A percentile compares a stretch with the other conserved stretches of the same genome.
These are phyloP conservation scores for Alfaro cultratus DNA, from an alignment of 2,797 vertebrate species.

Conservation along the genomic window DNA sequence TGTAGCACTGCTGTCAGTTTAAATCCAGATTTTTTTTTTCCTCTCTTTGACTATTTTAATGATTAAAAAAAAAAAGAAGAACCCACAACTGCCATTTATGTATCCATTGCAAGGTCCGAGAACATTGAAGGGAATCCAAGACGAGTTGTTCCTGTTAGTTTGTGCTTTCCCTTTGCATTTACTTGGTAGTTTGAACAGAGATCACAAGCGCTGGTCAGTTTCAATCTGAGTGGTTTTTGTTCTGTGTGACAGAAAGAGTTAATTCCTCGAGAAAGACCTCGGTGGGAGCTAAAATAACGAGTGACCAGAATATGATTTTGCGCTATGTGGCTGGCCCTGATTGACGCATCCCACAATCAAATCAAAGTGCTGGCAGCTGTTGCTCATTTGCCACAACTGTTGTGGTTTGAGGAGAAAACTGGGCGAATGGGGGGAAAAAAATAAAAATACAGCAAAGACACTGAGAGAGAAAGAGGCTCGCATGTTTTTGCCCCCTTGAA, in stretches of 20 bases:
- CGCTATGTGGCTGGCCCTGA: slow-evolving; percentile 66
- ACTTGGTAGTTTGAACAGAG: slow-evolving; percentile 50
- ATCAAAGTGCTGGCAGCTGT: slow-evolving; percentile 82
- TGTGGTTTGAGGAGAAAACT: slow-evolving; percentile 67
- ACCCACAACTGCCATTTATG: slow-evolving; percentile 53
- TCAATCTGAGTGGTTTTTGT: slow-evolving; percentile 27
- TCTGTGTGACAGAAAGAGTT: slow-evolving; percentile 60
- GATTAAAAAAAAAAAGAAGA: slow-evolving; percentile 25
- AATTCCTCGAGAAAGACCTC: slow-evolving; percentile 53
- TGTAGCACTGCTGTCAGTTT: slow-evolving; percentile 25
- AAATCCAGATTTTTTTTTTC: slow-evolving; percentile 3
- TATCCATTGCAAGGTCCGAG: slow-evolving; percentile 58
- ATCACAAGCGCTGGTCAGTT: slow-evolving; percentile 70
- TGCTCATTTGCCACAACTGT: slow-evolving; percentile 74
- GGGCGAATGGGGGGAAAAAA: slow-evolving; percentile 58
- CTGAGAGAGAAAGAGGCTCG: slow-evolving; percentile 37
- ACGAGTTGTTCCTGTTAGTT: slow-evolving; percentile 65
- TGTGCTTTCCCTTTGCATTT: slow-evolving; percentile 63
- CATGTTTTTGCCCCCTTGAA: slow-evolving; percentile 25
- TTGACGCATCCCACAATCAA: slow-evolving; percentile 79
- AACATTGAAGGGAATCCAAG: slow-evolving; percentile 59
- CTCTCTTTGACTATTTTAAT: slow-evolving; percentile 23
- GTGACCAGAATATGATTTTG: slow-evolving; percentile 73
- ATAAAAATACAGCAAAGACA: slow-evolving; percentile 46
- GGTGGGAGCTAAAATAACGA: slow-evolving; percentile 67